phyloP scores from a whole-genome alignment of 2,888 invertebrate genomes.

The Cosmopolites sordidus region DNA sequence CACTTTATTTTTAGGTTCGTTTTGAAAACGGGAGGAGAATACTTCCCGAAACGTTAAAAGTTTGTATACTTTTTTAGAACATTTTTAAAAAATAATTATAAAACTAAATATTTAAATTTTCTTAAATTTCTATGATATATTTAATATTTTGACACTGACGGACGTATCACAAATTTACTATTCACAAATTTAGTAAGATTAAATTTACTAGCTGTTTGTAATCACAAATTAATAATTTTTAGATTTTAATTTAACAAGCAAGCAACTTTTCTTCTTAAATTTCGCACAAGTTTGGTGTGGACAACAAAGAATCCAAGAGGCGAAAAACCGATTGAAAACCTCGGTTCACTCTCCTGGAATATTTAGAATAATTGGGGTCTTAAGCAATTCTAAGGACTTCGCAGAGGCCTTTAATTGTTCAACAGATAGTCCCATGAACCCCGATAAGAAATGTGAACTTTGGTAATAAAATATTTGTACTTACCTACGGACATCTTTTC shows the following conservation, averaged over 20 bases:
- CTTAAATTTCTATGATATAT: too few species aligned
- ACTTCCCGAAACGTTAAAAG: too few species aligned
- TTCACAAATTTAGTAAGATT: too few species aligned
- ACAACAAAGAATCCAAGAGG: slow-evolving; percentile 75
- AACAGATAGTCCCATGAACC: slow-evolving; percentile 74
- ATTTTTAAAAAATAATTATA: too few species aligned
- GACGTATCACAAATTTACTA: too few species aligned
- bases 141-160: too few species aligned
- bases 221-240: slow-evolving; percentile 4
- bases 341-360: slow-evolving; percentile 81
- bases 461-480: slow-evolving; percentile 59
- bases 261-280: slow-evolving; percentile 85
- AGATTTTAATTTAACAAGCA: slow-evolving; percentile 64
- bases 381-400: slow-evolving; percentile 72
- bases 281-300: slow-evolving; percentile 86
- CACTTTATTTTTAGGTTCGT: too few species aligned
- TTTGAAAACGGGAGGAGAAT: too few species aligned
- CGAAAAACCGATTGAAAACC: slow-evolving; percentile 72
- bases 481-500: slow-evolving; percentile 27
- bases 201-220: neutral
- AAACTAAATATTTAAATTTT: too few species aligned
- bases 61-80: too few species aligned
- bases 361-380: slow-evolving; percentile 49
- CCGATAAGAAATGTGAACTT: slow-evolving; percentile 69
- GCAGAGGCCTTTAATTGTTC: slow-evolving; percentile 68